Evolutionary conservation across 1,140 invertebrate species (phyloP).

Genomic region (Manduca sexta): DNA sequence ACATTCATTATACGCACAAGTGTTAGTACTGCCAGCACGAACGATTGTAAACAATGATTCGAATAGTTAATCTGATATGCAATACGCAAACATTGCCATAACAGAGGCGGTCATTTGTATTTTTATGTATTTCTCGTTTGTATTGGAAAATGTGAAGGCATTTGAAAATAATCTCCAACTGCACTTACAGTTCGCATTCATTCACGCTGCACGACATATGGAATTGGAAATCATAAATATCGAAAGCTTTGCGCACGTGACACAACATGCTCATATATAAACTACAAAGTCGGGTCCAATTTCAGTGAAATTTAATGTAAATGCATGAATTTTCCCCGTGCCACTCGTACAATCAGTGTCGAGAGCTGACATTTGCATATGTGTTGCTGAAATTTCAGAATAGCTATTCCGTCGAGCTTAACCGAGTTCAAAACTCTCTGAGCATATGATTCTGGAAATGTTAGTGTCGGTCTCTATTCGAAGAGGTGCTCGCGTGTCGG

Average conservation of each 20-base stretch:
- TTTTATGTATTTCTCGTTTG: too few relatives aligned
- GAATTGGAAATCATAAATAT: slow-evolving; percentile 68
- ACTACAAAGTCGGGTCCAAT: slow-evolving; percentile 56
- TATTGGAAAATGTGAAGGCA: too few relatives aligned
- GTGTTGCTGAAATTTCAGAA: slow-evolving; percentile 64
- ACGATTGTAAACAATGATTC: slow-evolving; percentile 50
- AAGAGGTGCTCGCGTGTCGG: not conserved
- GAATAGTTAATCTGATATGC: slow-evolving; percentile 42
- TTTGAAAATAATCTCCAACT: too few relatives aligned
- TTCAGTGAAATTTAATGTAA: slow-evolving; percentile 69
- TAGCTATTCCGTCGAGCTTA: slow-evolving; percentile 59
- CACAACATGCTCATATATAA: slow-evolving; percentile 49
- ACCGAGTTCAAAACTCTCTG: slow-evolving; percentile 60
- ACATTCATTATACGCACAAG: slow-evolving; percentile 51
- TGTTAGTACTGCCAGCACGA: slow-evolving; percentile 33
- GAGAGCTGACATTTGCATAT: slow-evolving; percentile 71
- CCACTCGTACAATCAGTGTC: slow-evolving; percentile 70
- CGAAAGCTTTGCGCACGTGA: slow-evolving; percentile 39
- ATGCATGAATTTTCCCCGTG: slow-evolving; percentile 67
- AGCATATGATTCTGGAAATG: slow-evolving; percentile 43
- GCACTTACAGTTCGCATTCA: not conserved
- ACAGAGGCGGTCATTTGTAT: too few relatives aligned
- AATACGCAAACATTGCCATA: too few relatives aligned
- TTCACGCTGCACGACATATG: slow-evolving; percentile 26
- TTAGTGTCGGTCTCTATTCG: slow-evolving; percentile 19